Base-by-base conservation (phyloP, 2,113 vertebrate species). In the Chaetura pelagica region DNA sequence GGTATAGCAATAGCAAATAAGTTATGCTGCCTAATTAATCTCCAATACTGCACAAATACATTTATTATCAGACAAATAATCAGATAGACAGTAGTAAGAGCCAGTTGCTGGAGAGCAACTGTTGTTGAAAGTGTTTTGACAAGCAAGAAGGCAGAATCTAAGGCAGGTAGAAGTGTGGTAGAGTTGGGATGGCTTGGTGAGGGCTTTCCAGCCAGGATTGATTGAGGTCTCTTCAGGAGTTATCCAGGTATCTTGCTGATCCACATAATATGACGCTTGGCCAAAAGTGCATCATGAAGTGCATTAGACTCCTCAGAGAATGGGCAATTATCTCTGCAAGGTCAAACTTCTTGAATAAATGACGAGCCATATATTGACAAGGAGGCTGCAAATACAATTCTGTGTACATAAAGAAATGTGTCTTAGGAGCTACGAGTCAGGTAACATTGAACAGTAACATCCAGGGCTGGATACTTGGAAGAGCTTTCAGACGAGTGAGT, bases 21-120 rank as follows among this genome's bases (percentile, higher is more conserved):
- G 8, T 69, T 48, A 30, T 0, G 0, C 15, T 71, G 51, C 1
- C 0, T 13, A 38, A 48, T 22, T 63, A 12, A 27, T 12, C 34
- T 84, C 32, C 7, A 3, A 1, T 40, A 11, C 29, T 38, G 38
- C 22, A 3, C 3, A 2, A 11, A 3, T 49, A 6, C 7, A 0
- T 49, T 69, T 68, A 7, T 77, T 64, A 52, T 10, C 30, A 30
- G 51, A 12, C 44, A 29, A 57, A 20, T 48, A 19, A 38, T 38
- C 1, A 1, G 57, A 3, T 7, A 18, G 61, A 30, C 13, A 8
- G 21, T 20, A 6, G 26, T 30, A 57, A 49, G 62, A 88, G 23
- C 9, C 15, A 34, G 13, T 15, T 48, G 15, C 20, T 51, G 61
- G 22, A 81, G 51, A 48, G 32, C 23, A n/a, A n/a, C 54, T 40